Percentiles rank a stretch among this genome's conserved stretches.
These are phyloP conservation scores for Tholera decimalis DNA, from an alignment of 2,888 invertebrate species.

Conservation along the genomic window DNA sequence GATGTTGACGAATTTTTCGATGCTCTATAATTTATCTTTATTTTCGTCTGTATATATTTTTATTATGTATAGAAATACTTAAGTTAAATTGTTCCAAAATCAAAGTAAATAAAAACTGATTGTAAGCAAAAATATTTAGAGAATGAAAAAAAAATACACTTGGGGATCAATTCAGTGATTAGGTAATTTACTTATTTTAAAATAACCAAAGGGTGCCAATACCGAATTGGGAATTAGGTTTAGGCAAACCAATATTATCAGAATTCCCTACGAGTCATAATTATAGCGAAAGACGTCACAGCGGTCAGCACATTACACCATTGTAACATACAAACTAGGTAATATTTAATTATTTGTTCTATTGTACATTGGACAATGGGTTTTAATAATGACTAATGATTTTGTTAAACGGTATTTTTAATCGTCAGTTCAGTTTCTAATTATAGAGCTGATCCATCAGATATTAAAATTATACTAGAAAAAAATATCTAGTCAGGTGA, in stretches of 20 bases:
- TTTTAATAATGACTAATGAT: constrained; percentile 12
- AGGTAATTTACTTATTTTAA: not conserved
- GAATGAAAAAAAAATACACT: too few relatives aligned
- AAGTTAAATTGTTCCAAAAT: too few relatives aligned
- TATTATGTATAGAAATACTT: too few relatives aligned
- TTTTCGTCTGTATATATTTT: too few relatives aligned
- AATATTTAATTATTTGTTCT: constrained; percentile 21
- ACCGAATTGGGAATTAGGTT: not conserved
- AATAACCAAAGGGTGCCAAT: not conserved
- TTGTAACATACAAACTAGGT: not conserved
- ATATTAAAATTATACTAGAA: not conserved
- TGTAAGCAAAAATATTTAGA: too few relatives aligned
- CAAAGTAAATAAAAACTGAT: too few relatives aligned
- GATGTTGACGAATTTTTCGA: too few relatives aligned
- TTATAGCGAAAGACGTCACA: constrained; percentile 23
- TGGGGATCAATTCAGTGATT: too few relatives aligned
- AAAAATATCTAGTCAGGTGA: too few relatives aligned
- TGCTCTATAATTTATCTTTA: too few relatives aligned
- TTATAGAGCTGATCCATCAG: not conserved
- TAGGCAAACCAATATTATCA: constrained; percentile 11
- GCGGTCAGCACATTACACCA: constrained; percentile 26
- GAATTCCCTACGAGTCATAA: constrained; percentile 27
- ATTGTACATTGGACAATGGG: constrained; percentile 34
- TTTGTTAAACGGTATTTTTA: constrained; percentile 12
- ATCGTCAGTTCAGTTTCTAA: not conserved